Evolutionary conservation across 1,140 invertebrate genomes (phyloP), one percentile per base, ranked within the genome.

Genomic region (Drosophila repletoides): DNA sequence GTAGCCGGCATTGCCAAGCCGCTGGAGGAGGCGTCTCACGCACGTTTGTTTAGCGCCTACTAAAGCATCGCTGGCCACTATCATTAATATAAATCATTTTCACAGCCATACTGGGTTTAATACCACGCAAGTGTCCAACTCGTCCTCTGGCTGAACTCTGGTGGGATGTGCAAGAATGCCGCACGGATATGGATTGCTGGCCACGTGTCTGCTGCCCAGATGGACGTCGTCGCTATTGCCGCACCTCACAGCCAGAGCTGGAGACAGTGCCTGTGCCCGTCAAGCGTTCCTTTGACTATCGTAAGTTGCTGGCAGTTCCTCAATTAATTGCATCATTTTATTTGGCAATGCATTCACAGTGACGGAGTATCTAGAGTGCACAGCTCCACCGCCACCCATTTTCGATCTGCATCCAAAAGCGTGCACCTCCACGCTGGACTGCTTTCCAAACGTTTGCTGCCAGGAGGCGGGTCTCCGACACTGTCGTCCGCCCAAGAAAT

Each of bases 401-500:
- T 91, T 93, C 36, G 94, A 95, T 86, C 69, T 94, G 26, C 94
- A 95, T 84, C 93, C 94, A 2, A 92, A 93, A 72, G 86, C 91
- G 6, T 95, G 94, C 76, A 92, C 92, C 52, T 93, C 92, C 2
- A 93, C 92, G 7, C 89, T 94, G 5, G 94, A 95, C 86, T 95
- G 94, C 88, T 94, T 95, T 77, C 94, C 94, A 1, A 95, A 95
- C 88, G 90, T 95, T 28, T 95, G 94, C 84, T 95, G 94, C 46
- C 94, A 94, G 73, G 94, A 95, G 88, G 92, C 91, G 10, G 93
- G 93, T 1, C 92, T 92, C 55, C 93, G 93, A 68, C 92, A 93
- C 53, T 95, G 94, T 70, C 91, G 94, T 28, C 94, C 94, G 3
- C 93, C 94, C 22, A 93, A 93, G 76, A 92, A 93, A 72, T 94